Base-by-base conservation (phyloP, 1,140 invertebrate species). In the Ganaspis sp. region DNA sequence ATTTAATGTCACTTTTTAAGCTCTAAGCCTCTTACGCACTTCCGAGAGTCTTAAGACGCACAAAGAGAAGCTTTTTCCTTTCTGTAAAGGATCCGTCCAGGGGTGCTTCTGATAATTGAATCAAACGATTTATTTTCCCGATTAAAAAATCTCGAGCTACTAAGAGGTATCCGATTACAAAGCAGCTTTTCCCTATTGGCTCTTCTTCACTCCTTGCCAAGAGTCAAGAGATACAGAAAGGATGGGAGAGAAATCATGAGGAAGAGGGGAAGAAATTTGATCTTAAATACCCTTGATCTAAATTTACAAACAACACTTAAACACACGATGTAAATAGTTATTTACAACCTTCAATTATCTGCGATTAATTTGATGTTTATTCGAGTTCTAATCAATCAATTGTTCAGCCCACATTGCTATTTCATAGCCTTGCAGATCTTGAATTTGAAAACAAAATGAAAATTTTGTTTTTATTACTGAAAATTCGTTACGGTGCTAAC, bases 51-150 rank as follows among this genome's bases (percentile, higher is more conserved):
- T 90, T 89, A 90, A 90, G 88, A 86, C 81, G 86, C 85, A 89
- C 87, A 89, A 88, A 90, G 85, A 88, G 84, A 86, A 86, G 86
- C 85, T 90, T 89, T 88, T 87, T 85, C 83, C 82, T 73, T 85
- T 82, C 79, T 76, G 70, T 81, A 78, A 45, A 74, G 74, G 81
- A 78, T 79, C 79, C 76, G 80, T 64, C 54, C 23, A 83, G 82
- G 80, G 74, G 74, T 69, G 72, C 37, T 74, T 83, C 83, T 84
- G 87, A 91, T 91, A 91, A 91, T 91, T 90, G 89, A 91, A 91
- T 91, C 86, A 90, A 91, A 91, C 90, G 88, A 91, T 91, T 91
- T 91, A 91, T 91, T 90, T 87, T 89, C 81, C 86, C 88, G 90
- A 91, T 90, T 91, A 91, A 91, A 91, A 91, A 91, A 90, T 84